These are phyloP conservation scores for Eulacestoma nigropectus DNA, from an alignment of 2,113 vertebrate species.

Conservation along the genomic window DNA sequence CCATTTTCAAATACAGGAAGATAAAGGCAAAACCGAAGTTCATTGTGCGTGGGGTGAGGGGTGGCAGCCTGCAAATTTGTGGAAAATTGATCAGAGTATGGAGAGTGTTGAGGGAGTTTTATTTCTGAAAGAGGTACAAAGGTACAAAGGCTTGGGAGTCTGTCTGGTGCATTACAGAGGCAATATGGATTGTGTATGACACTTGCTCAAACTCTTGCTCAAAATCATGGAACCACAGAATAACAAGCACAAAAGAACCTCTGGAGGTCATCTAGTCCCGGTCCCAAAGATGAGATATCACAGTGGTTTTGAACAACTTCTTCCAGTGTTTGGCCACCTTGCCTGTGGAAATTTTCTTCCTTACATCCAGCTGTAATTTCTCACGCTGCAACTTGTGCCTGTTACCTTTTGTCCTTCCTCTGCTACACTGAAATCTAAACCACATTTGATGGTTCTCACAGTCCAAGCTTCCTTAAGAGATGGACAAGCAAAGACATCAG, in stretches of 20 bases:
- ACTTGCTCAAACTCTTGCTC: neutral
- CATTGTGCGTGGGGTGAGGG: no score
- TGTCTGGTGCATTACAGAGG: neutral
- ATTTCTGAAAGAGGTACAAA: neutral
- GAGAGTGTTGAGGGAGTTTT: neutral
- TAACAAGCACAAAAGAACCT: neutral
- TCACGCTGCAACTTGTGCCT: accelerated
- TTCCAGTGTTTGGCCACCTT: neutral
- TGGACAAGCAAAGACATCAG: neutral
- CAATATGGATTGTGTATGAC: neutral
- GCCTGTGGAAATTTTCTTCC: neutral
- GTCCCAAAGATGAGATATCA: neutral
- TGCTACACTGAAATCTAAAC: neutral
- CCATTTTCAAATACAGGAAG: neutral
- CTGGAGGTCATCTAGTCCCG: neutral
- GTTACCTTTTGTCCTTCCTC: neutral
- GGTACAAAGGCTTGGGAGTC: neutral
- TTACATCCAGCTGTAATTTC: neutral
- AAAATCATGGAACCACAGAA: neutral
- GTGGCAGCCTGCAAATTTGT: neutral
- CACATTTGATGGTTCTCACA: neutral
- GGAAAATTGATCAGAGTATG: neutral
- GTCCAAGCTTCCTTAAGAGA: neutral
- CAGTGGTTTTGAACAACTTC: neutral
- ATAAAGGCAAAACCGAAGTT: neutral